Evolutionary conservation across 1,140 invertebrate genomes (phyloP), one percentile per base, ranked within the genome.

Genomic region (Neodiprion virginianus): DNA sequence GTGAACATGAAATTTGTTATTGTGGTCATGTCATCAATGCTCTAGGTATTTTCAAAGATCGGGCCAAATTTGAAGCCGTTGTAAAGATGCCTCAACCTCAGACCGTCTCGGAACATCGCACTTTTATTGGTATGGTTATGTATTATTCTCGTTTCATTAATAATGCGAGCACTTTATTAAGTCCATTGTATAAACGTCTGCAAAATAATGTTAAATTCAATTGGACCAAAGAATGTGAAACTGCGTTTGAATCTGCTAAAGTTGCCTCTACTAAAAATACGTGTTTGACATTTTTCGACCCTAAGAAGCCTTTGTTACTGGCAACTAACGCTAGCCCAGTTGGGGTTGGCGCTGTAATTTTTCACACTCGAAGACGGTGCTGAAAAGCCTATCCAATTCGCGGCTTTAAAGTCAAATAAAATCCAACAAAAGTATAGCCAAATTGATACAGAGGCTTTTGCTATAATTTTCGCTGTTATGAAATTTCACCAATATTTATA

Each of bases 101-200:
- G 1, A 81, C 80, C 61, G 75, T 84, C 11, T 72, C 76, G 1
- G 12, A 78, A 65, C 67, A 80, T 10, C 74, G 75, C 70, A 76
- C 77, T 72, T 82, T 78, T 75, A 50, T 82, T 23, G 81, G 79
- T 11, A 67, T 78, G 67, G 74, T 81, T 8, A 84, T 80, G 74
- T 84, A 81, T 78, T 84, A 82, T 78, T 72, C 78, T 0, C 80
- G 82, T 74, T 88, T 87, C 76, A 76, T 86, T 40, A 69, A 72
- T 11, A 82, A 86, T 74, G 76, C 85, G 11, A 77, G 78, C 21
- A 65, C 73, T 23, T 76, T 74, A n/a, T 75, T 85, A 75, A 61
- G 47, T 10, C 83, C 83, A 1, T 77, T 86, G 65, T 83, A 77
- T 67, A 72, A 77, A 12, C 79, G 81, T 23, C 73, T 79, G 47